Evolutionary conservation across 2,797 vertebrate species (phyloP).

Genomic region (Aselliscus stoliczkanus): DNA sequence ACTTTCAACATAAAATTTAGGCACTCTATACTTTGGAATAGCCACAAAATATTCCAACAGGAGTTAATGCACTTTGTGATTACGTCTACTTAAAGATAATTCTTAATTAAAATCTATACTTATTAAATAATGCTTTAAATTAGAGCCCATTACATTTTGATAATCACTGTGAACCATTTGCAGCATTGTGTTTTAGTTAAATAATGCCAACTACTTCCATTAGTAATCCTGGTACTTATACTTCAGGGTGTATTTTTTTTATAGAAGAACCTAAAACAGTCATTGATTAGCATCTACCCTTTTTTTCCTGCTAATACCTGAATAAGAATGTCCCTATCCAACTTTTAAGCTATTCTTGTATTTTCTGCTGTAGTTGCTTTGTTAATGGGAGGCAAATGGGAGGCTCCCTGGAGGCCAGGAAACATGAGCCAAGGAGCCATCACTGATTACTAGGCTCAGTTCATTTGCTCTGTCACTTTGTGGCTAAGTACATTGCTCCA

Average conservation of each 20-base stretch:
- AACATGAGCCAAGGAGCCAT: not conserved
- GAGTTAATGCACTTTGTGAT: constrained; percentile 81
- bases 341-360: fast-evolving
- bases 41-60: constrained; percentile 67
- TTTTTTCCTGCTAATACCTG: not conserved
- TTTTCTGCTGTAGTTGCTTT: constrained; percentile 7
- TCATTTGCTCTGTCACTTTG: constrained; percentile 1
- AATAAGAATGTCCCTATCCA: constrained; percentile 6
- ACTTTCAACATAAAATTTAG: constrained; percentile 62
- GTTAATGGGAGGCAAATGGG: not conserved
- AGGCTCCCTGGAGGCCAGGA: not conserved
- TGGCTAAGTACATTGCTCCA: not conserved
- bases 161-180: constrained; percentile 7
- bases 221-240: not conserved
- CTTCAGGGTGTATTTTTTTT: not conserved
- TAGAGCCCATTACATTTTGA: constrained; percentile 7
- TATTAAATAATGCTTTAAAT: constrained; percentile 46
- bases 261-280: not conserved
- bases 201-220: not conserved
- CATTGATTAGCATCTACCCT: constrained; percentile 2
- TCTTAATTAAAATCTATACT: constrained; percentile 42
- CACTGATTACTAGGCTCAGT: constrained; percentile 20
- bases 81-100: constrained; percentile 62
- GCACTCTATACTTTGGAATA: constrained; percentile 72
- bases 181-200: not conserved